Evolutionary conservation across 1,140 invertebrate species (phyloP).

Genomic region (Aethina tumida): DNA sequence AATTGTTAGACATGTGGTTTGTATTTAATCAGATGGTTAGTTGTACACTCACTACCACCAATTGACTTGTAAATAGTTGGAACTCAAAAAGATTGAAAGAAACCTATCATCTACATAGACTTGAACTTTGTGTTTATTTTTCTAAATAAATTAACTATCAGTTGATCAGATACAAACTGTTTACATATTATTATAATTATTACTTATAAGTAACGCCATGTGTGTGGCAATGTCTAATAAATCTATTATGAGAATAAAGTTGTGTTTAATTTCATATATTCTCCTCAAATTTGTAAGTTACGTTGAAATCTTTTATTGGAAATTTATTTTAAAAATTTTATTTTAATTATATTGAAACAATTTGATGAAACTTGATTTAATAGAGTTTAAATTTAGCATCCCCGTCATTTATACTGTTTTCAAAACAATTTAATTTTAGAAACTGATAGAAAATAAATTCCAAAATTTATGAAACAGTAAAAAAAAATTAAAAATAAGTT

Average conservation of each 20-base stretch:
- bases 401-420: too few relatives aligned
- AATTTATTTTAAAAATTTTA: too few relatives aligned
- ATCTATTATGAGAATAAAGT: slow-evolving; percentile 21
- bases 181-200: slow-evolving; percentile 24
- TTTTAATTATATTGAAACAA: too few relatives aligned
- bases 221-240: slow-evolving; percentile 26
- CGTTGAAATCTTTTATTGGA: too few relatives aligned
- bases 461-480: too few relatives aligned
- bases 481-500: too few relatives aligned
- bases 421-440: too few relatives aligned
- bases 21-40: slow-evolving; percentile 8
- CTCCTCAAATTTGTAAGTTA: too few relatives aligned
- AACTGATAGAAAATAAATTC: too few relatives aligned
- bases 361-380: too few relatives aligned
- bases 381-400: too few relatives aligned
- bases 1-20: slow-evolving; percentile 8
- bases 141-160: slow-evolving; percentile 12
- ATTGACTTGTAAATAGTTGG: slow-evolving; percentile 7
- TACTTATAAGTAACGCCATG: slow-evolving; percentile 24
- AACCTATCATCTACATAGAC: too few relatives aligned
- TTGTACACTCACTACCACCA: slow-evolving; percentile 2
- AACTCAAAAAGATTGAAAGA: background rate
- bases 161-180: slow-evolving; percentile 27
- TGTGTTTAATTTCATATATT: slow-evolving; percentile 13
- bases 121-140: slow-evolving; percentile 11